Base-by-base conservation (phyloP, 2,113 vertebrate species). In the Oreochromis tanganicae region DNA sequence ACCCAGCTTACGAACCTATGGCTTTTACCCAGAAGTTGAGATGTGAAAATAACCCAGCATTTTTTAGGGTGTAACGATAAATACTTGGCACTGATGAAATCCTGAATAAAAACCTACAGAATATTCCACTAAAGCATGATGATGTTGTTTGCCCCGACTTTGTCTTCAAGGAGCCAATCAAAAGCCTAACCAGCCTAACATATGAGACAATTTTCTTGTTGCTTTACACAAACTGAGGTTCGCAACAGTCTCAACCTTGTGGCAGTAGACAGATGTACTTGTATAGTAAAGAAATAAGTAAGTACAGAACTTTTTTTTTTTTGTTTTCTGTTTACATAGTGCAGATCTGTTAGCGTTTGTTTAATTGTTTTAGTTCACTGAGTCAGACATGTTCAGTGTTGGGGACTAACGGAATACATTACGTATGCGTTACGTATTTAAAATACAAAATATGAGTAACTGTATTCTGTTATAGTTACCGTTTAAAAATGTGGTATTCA, bases 161-260 rank as follows among this genome's bases (percentile, higher is more conserved):
- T 34, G 29, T 34, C 59, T 19, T 63, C 29, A 34, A 63, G 29
- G 29, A 63, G 3, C 16, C 57, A 61, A 61, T 61, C 9, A 34
- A 34, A 14, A 57, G 24, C 56, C 12, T 16, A 59, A 59, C 24
- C 24, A 59, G 13, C 13, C 27, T 5, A 54, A 27, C 56, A 59
- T 16, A 16, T 8, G 24, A 29, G 13, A 8, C 7, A 59, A 0
- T 59, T 29, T 27, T 29, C 7, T 29, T 29, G 56, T 29, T 29
- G 56, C 56, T 29, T 29, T 59, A 59, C 27, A 59, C 56, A 59
- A 16, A 16, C 24, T 5, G 55, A 57, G 24, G 46, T 16, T 48
- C 6, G 16, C 46, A 48, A 16, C 14, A 16, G 24, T 57, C 55
- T 57, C 21, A 57, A 27, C 24, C 24, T 57, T 57, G 21, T 57